phyloP scores from a whole-genome alignment of 2,797 vertebrate species.

The Brachyalestes nurse region DNA sequence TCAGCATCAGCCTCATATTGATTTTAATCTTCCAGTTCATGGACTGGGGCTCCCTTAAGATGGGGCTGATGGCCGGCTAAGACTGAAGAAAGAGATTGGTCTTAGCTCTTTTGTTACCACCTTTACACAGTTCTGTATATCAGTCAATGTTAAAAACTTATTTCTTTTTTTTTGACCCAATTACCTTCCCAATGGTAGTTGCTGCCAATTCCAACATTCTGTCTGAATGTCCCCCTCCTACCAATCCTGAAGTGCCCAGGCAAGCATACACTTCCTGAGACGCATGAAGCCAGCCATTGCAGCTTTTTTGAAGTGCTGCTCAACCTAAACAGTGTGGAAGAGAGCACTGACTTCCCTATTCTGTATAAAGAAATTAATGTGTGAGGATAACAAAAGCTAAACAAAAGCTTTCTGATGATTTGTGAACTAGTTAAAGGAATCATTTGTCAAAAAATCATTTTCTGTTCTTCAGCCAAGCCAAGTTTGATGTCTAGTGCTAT shows the following conservation, averaged over 20 bases:
- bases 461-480: too few relatives aligned
- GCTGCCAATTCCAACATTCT: background rate
- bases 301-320: background rate
- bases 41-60: constrained; percentile 26
- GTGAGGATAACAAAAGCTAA: background rate
- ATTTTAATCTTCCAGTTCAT: constrained; percentile 42
- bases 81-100: constrained; percentile 9
- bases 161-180: background rate
- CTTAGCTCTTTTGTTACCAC: constrained; percentile 17
- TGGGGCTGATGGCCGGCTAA: constrained; percentile 12
- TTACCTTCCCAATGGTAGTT: background rate
- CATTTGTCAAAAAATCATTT: too few relatives aligned
- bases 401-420: background rate
- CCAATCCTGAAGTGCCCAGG: background rate
- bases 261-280: background rate
- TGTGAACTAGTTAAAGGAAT: background rate
- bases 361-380: background rate
- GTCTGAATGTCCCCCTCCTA: background rate
- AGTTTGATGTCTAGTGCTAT: too few relatives aligned
- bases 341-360: background rate
- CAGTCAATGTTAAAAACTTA: background rate
- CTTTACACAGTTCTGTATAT: constrained; percentile 1
- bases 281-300: background rate
- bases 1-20: constrained; percentile 30
- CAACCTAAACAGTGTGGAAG: background rate